phyloP scores from a whole-genome alignment of 2,888 invertebrate genomes.

The Altica lythri region DNA sequence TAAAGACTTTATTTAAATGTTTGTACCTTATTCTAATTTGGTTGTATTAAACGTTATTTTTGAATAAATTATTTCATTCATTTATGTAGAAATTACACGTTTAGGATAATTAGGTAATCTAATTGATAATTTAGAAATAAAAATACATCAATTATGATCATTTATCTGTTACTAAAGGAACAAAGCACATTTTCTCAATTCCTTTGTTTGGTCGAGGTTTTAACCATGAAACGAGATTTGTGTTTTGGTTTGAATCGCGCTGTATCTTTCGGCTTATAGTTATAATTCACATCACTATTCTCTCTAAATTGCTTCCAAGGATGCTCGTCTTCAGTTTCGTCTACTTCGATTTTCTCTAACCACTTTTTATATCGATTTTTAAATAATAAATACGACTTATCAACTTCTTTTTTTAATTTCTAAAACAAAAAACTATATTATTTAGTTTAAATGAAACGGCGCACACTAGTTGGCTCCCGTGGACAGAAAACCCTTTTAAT shows the following conservation, averaged over 20 bases:
- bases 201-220: slow-evolving; percentile 46
- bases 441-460: too few relatives aligned
- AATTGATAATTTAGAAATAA: too few relatives aligned
- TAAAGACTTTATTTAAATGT: too few relatives aligned
- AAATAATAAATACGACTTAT: slow-evolving; percentile 57
- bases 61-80: too few relatives aligned
- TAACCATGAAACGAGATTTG: slow-evolving; percentile 49
- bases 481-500: slow-evolving; percentile 1
- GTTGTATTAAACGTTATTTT: too few relatives aligned
- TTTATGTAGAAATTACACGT: too few relatives aligned
- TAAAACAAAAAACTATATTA: slow-evolving; percentile 1
- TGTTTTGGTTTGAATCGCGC: slow-evolving; percentile 52
- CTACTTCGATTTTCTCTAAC: slow-evolving; percentile 58
- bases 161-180: too few relatives aligned
- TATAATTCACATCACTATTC: slow-evolving; percentile 42
- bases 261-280: slow-evolving; percentile 47
- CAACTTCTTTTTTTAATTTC: background rate
- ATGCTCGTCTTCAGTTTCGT: slow-evolving; percentile 60
- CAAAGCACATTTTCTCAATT: too few relatives aligned
- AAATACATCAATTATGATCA: too few relatives aligned
- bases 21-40: too few relatives aligned
- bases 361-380: slow-evolving; percentile 59
- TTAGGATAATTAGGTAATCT: too few relatives aligned
- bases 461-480: too few relatives aligned
- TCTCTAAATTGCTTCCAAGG: slow-evolving; percentile 70